phyloP scores from a whole-genome alignment of 2,113 vertebrate species.

The Tachysurus vachellii region DNA sequence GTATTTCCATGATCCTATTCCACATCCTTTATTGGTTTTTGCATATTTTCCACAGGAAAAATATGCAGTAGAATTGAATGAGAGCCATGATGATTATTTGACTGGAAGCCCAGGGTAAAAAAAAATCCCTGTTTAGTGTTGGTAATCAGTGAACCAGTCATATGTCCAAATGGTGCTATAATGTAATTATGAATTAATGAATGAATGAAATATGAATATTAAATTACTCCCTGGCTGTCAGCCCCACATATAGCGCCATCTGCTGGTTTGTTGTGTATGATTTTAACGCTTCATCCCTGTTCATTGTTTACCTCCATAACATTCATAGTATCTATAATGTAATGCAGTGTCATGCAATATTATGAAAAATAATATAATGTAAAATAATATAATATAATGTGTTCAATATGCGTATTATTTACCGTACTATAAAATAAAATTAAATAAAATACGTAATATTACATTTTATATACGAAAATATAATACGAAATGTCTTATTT shows the following conservation, averaged over 20 bases:
- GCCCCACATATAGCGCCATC: background rate
- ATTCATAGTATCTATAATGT: background rate
- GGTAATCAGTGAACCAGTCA: conserved; percentile 1
- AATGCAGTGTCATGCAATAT: background rate
- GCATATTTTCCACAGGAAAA: conserved; percentile 27
- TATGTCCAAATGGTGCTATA: background rate
- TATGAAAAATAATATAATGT: background rate
- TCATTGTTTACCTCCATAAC: background rate
- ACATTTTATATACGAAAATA: too few relatives aligned
- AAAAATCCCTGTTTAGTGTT: conserved; percentile 1
- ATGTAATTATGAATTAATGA: background rate
- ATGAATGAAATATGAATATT: too few relatives aligned
- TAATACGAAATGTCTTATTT: background rate
- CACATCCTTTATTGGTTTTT: conserved; percentile 5
- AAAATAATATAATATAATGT: background rate
- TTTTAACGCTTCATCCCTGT: background rate
- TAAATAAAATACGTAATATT: background rate
- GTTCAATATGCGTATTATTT: background rate
- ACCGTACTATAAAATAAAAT: background rate
- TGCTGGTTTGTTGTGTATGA: background rate
- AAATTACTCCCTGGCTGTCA: background rate
- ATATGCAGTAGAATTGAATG: background rate
- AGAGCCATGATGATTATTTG: background rate
- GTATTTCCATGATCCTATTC: conserved; percentile 53
- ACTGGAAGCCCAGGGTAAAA: background rate